Base-by-base conservation (phyloP, 1,140 invertebrate genomes). In the Saccostrea glomerata region DNA sequence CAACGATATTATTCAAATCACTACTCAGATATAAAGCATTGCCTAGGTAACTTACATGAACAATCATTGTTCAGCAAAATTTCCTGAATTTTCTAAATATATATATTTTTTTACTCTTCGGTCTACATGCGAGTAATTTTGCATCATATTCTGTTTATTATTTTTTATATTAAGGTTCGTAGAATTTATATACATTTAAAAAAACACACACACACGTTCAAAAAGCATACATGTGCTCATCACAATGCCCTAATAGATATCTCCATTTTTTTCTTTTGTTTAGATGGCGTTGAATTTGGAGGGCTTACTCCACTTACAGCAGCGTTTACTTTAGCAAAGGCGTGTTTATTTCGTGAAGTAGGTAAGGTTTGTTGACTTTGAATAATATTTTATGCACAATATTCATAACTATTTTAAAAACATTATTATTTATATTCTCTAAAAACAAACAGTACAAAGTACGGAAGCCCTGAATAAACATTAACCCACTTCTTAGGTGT, bases 1-100 rank as follows among this genome's bases (percentile, higher is more conserved):
- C 70, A 77, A 17, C 70, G 15, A 40, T 77, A 77, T 77, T 77
- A 77, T 36, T 77, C 70, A 30, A 77, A 77, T 17, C 25, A 77
- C 11, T 77, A 77, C 30, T 11, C 11, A 12, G 70, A 77, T 40
- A 77, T 77, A 7, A 77, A 77, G 25, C 23, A 77, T 36, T 77
- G 25, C 15, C 5, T 77, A 40, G 70, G 70, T 77, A 30, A 30
- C 23, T 30, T 15, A 77, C 4, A 36, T 36, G 30, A 36, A 36
- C 30, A 73, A 25, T 25, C 23, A 13, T 17, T 20, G 58, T 60
- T 20, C 4, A 17, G 17, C 58, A 17, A 13, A 11, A 11, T 60
- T 20, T 17, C 13, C 7, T 17, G 0, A 17, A 63, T 20, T 20
- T 2, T 20, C 6, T 9, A 3, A n/a, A n/a, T 20, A 20, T 6